Conservation (phyloP, 2,888 invertebrate species). For the Volucella zonaria region DNA sequence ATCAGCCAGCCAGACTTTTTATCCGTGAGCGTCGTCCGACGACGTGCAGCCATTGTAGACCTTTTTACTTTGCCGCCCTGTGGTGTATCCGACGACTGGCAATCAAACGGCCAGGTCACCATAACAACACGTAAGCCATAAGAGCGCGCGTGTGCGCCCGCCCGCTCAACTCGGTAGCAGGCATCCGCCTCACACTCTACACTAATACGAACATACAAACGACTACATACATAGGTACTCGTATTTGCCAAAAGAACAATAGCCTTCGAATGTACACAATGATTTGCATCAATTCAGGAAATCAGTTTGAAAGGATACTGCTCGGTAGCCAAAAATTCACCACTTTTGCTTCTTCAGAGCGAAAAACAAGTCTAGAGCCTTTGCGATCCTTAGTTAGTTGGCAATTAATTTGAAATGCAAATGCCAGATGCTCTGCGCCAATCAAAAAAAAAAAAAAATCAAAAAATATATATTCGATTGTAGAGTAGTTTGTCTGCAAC, state of each 20-base stretch:
- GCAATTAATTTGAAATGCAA: conserved; percentile 76
- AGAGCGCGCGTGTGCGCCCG: conserved; percentile 24
- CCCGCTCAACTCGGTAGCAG: conserved; percentile 30
- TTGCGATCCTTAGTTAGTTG: conserved; percentile 8
- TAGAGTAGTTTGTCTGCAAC: conserved; percentile 75
- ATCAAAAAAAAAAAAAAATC: conserved; percentile 68
- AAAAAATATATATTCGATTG: conserved; percentile 73
- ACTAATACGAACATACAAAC: conserved; percentile 54
- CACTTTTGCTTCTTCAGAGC: conserved; percentile 24
- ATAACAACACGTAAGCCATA: conserved; percentile 53
- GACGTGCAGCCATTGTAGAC: conserved; percentile 52
- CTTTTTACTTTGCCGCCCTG: conserved; percentile 65
- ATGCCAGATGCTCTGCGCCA: conserved; percentile 64
- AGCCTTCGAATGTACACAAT: conserved; percentile 67
- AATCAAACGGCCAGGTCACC: conserved; percentile 67
- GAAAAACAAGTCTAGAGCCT: background rate
- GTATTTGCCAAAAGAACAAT: conserved; percentile 67
- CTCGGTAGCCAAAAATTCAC: conserved; percentile 33
- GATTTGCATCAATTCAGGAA: conserved; percentile 49
- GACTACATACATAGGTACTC: too few species aligned
- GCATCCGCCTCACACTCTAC: conserved; percentile 48
- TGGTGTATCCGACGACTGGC: conserved; percentile 64
- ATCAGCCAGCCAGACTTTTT: conserved; percentile 37
- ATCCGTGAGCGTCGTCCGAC: conserved; percentile 35
- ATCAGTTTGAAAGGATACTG: background rate